Conservation (phyloP, 2,113 vertebrate genomes). For the Addax nasomaculatus region DNA sequence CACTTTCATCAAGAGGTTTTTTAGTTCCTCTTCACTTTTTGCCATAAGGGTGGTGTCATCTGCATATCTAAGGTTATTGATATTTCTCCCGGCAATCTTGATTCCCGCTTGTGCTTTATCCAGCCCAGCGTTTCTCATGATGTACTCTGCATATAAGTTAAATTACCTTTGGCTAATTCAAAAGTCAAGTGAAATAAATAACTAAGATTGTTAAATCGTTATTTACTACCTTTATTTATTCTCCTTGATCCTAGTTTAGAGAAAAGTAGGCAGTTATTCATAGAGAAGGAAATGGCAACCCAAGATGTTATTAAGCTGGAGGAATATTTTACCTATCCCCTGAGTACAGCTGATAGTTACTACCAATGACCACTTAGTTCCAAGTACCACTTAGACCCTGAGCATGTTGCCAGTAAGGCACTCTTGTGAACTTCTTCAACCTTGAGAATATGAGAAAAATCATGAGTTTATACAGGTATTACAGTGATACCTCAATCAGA, state of each 20-base stretch:
- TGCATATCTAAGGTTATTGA: too few species aligned
- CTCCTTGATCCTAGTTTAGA: not conserved
- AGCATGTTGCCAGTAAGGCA: not conserved
- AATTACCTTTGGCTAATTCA: not conserved
- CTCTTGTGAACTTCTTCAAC: not conserved
- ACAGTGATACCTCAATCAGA: not conserved
- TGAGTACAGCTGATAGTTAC: not conserved
- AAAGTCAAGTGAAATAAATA: conserved; percentile 3
- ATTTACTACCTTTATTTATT: not conserved
- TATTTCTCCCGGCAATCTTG: too few species aligned
- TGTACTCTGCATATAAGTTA: too few species aligned
- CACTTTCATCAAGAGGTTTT: too few species aligned
- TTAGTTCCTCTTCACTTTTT: too few species aligned
- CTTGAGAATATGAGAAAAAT: not conserved
- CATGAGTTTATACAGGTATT: not conserved
- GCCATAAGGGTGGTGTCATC: too few species aligned
- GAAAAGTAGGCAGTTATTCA: not conserved
- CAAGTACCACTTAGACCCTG: not conserved
- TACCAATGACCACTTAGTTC: not conserved
- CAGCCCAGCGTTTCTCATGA: too few species aligned
- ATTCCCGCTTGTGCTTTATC: too few species aligned
- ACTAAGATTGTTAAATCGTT: not conserved
- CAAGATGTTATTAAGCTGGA: not conserved
- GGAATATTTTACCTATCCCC: not conserved
- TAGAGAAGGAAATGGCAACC: not conserved